phyloP scores from a whole-genome alignment of 2,888 invertebrate species.

The Cosmia pyralina region DNA sequence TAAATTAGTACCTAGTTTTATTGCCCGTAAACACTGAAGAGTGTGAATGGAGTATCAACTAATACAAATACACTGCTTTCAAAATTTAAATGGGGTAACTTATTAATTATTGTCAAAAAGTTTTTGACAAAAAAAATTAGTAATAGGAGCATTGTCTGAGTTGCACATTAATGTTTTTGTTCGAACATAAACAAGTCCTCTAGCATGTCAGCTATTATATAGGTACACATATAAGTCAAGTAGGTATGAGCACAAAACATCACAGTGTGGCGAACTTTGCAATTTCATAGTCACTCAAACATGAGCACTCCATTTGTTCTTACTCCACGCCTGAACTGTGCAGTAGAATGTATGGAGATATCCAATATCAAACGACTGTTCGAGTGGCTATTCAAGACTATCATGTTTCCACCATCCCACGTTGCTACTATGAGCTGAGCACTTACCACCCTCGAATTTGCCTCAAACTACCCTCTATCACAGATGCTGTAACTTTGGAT shows the following conservation, averaged over 20 bases:
- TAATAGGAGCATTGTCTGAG: too few species aligned
- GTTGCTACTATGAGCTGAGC: constrained; percentile 80
- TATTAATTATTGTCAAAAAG: too few species aligned
- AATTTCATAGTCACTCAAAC: too few species aligned
- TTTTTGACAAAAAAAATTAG: too few species aligned
- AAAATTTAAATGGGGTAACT: background rate
- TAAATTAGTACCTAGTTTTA: constrained; percentile 70
- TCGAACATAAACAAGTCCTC: too few species aligned
- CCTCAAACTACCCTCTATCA: constrained; percentile 80
- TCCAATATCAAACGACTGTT: constrained; percentile 79
- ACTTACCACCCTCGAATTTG: constrained; percentile 82
- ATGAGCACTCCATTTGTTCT: constrained; percentile 19
- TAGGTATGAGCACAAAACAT: too few species aligned
- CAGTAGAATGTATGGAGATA: constrained; percentile 69
- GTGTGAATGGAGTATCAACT: constrained; percentile 39
- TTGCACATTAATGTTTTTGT: too few species aligned
- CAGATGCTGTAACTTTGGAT: constrained; percentile 68
- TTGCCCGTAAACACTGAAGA: constrained; percentile 51
- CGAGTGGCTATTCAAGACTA: constrained; percentile 80
- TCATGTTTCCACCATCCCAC: constrained; percentile 82
- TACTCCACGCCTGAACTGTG: constrained; percentile 55
- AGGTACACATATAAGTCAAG: too few species aligned
- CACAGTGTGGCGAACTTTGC: too few species aligned
- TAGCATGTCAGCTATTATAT: too few species aligned
- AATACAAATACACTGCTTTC: background rate